phyloP scores from a whole-genome alignment of 2,113 vertebrate genomes.

The Steatornis caripensis region DNA sequence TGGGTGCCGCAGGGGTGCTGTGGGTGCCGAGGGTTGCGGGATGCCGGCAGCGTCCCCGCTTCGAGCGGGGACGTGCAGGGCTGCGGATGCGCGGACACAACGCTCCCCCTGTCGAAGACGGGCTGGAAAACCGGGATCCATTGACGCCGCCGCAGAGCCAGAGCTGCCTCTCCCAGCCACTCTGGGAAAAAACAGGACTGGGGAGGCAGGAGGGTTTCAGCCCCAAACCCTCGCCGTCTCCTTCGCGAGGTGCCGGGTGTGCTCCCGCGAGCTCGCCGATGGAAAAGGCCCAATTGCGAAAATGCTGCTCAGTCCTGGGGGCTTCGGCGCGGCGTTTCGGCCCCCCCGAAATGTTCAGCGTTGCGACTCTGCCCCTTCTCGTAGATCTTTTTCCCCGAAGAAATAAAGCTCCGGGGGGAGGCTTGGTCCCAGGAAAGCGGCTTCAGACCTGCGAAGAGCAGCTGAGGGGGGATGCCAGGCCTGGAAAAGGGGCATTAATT shows the following conservation, averaged over 20 bases:
- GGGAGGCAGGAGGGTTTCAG: not conserved
- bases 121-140: not conserved
- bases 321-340: fast-evolving
- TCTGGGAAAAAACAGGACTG: not conserved
- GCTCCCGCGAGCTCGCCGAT: fast-evolving
- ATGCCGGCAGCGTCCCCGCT: not conserved
- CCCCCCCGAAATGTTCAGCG: fast-evolving
- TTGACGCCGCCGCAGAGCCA: not conserved
- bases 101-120: not conserved
- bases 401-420: not conserved
- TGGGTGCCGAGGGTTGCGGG: fast-evolving
- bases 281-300: not conserved
- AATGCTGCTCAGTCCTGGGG: fast-evolving
- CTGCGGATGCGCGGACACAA: not conserved
- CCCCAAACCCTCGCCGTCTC: not conserved
- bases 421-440: fast-evolving
- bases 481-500: not conserved
- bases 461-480: not conserved
- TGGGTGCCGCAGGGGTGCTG: fast-evolving
- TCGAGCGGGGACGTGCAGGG: not conserved
- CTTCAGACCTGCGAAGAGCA: fast-evolving
- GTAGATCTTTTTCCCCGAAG: fast-evolving
- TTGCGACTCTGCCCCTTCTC: fast-evolving
- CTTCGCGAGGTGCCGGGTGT: fast-evolving
- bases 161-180: not conserved